Percentiles rank a stretch among this genome's conserved stretches.
Conservation (phyloP, 92 coral and sea anemone genomes). For the Porites evermanni region DNA sequence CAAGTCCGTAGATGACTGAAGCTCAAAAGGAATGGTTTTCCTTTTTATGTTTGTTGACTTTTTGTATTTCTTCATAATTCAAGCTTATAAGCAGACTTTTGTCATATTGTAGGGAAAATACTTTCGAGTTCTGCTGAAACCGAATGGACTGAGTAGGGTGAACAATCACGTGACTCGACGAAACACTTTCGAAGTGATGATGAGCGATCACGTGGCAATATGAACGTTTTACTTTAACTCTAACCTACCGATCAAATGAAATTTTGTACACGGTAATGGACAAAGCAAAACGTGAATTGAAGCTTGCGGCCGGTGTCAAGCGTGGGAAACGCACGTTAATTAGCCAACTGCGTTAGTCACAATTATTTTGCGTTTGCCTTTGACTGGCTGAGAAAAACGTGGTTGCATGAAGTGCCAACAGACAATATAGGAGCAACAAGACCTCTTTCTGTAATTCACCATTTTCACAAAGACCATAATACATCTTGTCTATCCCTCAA, state of each 20-base stretch:
- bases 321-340: not conserved
- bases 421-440: not conserved
- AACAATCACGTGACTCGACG: not conserved
- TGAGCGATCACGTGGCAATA: not conserved
- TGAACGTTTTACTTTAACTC: not conserved
- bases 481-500: too few species aligned
- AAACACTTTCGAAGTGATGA: not conserved
- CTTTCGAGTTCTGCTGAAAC: not conserved
- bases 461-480: too few species aligned
- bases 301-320: not conserved
- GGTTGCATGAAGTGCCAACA: not conserved
- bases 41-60: constrained; percentile 1
- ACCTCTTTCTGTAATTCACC: not conserved
- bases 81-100: not conserved
- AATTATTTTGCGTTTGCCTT: not conserved
- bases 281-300: not conserved
- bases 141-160: not conserved
- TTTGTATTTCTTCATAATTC: constrained; percentile 27
- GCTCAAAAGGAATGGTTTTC: not conserved
- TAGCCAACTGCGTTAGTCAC: not conserved
- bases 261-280: not conserved
- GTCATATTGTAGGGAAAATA: not conserved
- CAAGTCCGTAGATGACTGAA: constrained; percentile 85
- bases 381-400: not conserved
- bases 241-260: not conserved